Evolutionary conservation across 30 jellyfish, hydroid and myxozoan species (phyloP).

Genomic region (Pseudorhiza aurosa): DNA sequence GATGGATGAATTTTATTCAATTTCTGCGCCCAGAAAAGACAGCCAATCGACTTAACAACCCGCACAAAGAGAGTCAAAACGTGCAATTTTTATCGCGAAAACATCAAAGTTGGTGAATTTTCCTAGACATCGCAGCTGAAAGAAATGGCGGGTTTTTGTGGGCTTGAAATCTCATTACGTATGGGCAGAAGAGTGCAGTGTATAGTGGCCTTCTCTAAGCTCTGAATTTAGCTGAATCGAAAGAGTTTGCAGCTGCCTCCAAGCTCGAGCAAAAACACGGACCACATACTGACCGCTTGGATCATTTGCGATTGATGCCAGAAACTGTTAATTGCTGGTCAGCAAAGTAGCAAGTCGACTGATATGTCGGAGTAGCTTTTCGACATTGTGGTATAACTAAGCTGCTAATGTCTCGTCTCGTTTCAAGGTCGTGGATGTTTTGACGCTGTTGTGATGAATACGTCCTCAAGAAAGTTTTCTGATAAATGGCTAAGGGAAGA

Average conservation of each 20-base stretch:
- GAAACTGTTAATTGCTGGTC: constrained; percentile 10
- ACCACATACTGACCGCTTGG: constrained; percentile 12
- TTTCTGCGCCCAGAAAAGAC: background rate
- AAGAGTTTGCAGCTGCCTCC: constrained; percentile 38
- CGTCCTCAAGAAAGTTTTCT: constrained; percentile 36
- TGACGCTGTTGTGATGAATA: constrained; percentile 24
- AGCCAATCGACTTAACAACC: background rate
- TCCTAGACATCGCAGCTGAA: constrained; percentile 23
- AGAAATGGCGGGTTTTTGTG: background rate
- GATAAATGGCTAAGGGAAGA: constrained; percentile 59
- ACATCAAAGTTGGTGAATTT: background rate
- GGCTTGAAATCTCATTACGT: constrained; percentile 37
- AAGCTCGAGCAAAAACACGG: constrained; percentile 12
- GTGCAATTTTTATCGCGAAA: background rate
- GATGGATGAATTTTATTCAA: background rate
- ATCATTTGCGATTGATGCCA: background rate
- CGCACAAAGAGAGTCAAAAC: constrained; percentile 3
- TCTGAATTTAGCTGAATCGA: background rate
- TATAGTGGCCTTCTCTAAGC: background rate
- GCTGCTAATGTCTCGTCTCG: background rate
- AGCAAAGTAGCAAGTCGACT: constrained; percentile 2
- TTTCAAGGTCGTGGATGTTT: background rate
- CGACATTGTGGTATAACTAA: constrained; percentile 1
- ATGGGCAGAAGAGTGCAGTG: constrained; percentile 2
- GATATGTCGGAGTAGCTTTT: background rate